Evolutionary conservation across 2,797 vertebrate genomes (phyloP).

Genomic region (Schizopygopsis malacanthus): DNA sequence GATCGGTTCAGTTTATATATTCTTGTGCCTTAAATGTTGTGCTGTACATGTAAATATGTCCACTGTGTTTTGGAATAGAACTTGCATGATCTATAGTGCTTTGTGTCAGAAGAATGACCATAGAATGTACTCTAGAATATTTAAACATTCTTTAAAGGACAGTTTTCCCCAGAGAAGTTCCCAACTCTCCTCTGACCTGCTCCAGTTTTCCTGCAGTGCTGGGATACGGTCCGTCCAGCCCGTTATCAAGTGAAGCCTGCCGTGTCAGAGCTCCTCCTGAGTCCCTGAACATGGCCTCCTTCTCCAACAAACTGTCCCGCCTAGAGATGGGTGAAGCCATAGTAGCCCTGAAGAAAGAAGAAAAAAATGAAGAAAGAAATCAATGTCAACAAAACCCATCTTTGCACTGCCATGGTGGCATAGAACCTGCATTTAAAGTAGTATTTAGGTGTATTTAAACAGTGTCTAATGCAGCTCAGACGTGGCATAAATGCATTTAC

Average conservation of each 20-base stretch:
- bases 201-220: constrained; percentile 80
- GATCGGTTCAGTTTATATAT: neutral
- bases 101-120: neutral
- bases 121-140: neutral
- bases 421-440: neutral
- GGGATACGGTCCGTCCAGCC: constrained; percentile 73
- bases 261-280: constrained; percentile 77
- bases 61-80: neutral
- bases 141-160: neutral
- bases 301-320: constrained; percentile 93
- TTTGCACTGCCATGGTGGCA: neutral
- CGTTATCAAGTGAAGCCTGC: constrained; percentile 84
- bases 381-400: neutral
- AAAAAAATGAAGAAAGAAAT: constrained; percentile 58
- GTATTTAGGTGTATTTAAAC: neutral
- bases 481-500: neutral
- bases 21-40: neutral
- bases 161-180: neutral
- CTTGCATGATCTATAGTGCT: neutral
- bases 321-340: constrained; percentile 88
- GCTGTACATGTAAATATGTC: neutral
- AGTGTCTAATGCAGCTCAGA: neutral
- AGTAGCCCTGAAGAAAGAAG: constrained; percentile 75
- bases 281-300: constrained; percentile 92
- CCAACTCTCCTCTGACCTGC: constrained; percentile 77